Evolutionary conservation across 2,888 invertebrate genomes (phyloP), one percentile per base, ranked within the genome.

Genomic region (Leucozona laternaria): DNA sequence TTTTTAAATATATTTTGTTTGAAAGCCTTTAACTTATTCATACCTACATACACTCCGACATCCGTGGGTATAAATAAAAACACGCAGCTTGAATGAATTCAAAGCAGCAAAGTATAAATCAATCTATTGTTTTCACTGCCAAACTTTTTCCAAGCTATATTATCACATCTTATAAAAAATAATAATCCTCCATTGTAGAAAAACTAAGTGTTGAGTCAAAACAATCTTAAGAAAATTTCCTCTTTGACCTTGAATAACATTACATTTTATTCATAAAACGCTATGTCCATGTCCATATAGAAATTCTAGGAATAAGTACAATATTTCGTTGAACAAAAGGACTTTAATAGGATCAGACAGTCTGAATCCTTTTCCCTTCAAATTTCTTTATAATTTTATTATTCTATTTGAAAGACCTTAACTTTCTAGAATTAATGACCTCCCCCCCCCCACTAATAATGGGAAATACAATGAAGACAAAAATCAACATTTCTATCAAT

Each of bases 341-440:
- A 13, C 34, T 7, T 2, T 75, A 84, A 84, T 75, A 50, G 64
- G 71, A 79, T 79, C 75, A 79, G 79, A 84, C 83, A 57, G 83
- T 76, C 75, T 79, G 79, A 58, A 68, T 68, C 13, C 20, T 60
- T 10, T 66, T 13, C 15, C 40, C 8, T 11, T 43, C 37, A 11
- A 34, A 45, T 50, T 28, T 78, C 31, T 17, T 37, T 20, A 62
- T 25, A 28, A 40, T 55, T 58, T 48, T 13, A 64, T 62, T 40
- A 13, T 40, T 62, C 40, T 22, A 7, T 64, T 37, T 25, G 28
- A 53, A 53, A 40, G 13, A 13, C 4, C 22, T 22, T 25, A 60
- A 60, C 15, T 20, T 40, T 25, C 6, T 13, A 13, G 20, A 60
- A 28, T n/a, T 2, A 45, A 34, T 50, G 13, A 15, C n/a, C n/a